Base-by-base conservation (phyloP, 2,797 vertebrate genomes). In the Telmatherina bonti region DNA sequence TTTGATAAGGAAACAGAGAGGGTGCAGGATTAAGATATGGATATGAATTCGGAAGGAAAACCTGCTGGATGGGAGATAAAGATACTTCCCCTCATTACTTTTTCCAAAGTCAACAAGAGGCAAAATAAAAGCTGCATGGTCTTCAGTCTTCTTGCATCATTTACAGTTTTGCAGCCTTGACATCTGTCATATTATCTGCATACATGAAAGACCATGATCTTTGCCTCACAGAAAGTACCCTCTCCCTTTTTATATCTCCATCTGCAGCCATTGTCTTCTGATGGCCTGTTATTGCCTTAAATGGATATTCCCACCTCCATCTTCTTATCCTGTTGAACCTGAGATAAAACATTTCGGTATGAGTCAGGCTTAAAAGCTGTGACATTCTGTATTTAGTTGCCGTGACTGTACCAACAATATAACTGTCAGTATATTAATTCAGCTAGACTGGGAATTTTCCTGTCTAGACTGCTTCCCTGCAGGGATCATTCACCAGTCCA, bases 41-140 rank as follows among this genome's bases (percentile, higher is more conserved):
- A 71, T 80, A 64, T 81, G 70, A 89, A 81, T 62, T 59, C 81
- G 74, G 35, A 70, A 82, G 88, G 85, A 77, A 90, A 92, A 85
- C 84, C 89, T 93, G 90, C 54, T 86, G 72, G 69, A 77, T 81
- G 74, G 61, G 76, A 92, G 90, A 93, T 93, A 91, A 92, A 93
- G 80, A 80, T 38, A 51, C 55, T 70, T 76, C 85, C 72, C 54
- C 47, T 74, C 71, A 58, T 78, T 82, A 57, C 69, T 68, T 72
- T 74, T 76, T 90, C 85, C 88, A 91, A 91, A 87, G 88, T 93
- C 92, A 93, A 91, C 92, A 88, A 80, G 71, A 53, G 62, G 64
- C 79, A 79, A 74, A 29, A 62, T 61, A 53, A 85, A 80, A 81
- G 60, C 65, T 81, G 78, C 73, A 63, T 49, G 67, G 27, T 61